Evolutionary conservation across 2,113 vertebrate species (phyloP), one percentile per base, ranked within the genome.

Genomic region (Perca fluviatilis): DNA sequence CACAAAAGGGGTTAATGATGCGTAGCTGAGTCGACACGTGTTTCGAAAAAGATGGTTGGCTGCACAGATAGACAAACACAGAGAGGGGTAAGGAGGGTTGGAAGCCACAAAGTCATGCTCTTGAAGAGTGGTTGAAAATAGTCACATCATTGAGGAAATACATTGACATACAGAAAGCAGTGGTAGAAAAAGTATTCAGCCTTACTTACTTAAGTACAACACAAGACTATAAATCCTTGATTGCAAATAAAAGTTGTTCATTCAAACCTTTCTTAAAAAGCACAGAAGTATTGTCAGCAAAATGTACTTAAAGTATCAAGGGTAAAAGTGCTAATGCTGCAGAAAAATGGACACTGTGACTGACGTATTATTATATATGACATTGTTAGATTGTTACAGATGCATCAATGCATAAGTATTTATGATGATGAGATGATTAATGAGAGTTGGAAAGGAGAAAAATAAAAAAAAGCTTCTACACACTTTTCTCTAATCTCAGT

Each of bases 1-100:
- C 76, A 89, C 85, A 90, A 91, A 91, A 88, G 84, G 46, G 83
- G 73, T 89, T 90, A 92, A 94, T 90, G 90, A 58, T 71, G 90
- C 85, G 47, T 86, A 49, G 72, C 77, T 64, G 78, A 86, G 88
- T 78, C 47, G 84, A 89, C 89, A 88, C 65, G 33, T 47, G 87
- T 86, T 75, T 53, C 12, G 1, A 27, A 75, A 77, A 78, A 78
- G 61, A 61, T 51, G 51, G 60, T 67, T 79, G n/a, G 63, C 50
- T 25, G 65, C 6, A 46, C 14, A 27, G 49, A 75, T 3, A 76
- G 30, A 74, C 50, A 36, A 54, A 73, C 62, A 62, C n/a, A 82
- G 66, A 25, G 47, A 69, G 56, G 33, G 58, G 56, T 19, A 1
- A 56, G 46, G 25, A 73, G 21, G 46, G 47, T 33, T 57, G 25